These are phyloP conservation scores for Drosophila neotestacea DNA, from an alignment of 2,888 invertebrate genomes.

Conservation along the genomic window DNA sequence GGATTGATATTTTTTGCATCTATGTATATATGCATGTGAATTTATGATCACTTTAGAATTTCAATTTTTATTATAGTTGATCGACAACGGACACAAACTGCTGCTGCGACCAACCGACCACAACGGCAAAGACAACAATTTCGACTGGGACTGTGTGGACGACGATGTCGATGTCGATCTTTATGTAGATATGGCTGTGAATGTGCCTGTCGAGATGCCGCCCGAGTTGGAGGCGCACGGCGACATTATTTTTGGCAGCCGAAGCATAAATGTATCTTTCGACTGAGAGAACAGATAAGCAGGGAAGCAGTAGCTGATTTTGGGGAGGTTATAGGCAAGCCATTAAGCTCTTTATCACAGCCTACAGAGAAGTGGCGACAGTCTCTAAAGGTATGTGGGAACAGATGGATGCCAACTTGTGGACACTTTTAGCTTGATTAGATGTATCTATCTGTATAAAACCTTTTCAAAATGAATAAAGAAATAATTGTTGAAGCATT, in stretches of 20 bases:
- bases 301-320: constrained; percentile 9
- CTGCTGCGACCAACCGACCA: constrained; percentile 61
- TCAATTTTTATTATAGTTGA: constrained; percentile 16
- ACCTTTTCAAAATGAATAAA: no score
- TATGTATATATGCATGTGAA: constrained; percentile 1
- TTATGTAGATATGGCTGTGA: constrained; percentile 14
- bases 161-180: constrained; percentile 19
- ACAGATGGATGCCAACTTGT: background rate
- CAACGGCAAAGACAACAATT: constrained; percentile 76
- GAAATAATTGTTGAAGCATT: no score
- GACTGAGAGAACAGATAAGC: background rate
- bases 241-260: constrained; percentile 66
- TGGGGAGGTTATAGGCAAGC: constrained; percentile 32
- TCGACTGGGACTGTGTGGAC: constrained; percentile 69
- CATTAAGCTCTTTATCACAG: constrained; percentile 25
- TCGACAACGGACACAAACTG: constrained; percentile 37
- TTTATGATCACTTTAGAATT: constrained; percentile 13
- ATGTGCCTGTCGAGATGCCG: constrained; percentile 43
- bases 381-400: background rate
- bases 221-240: constrained; percentile 42
- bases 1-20: background rate
- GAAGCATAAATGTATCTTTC: constrained; percentile 36
- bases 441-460: background rate
- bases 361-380: constrained; percentile 4
- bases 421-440: background rate